These are phyloP conservation scores for Otolemur crassicaudatus DNA, from an alignment of 2,797 vertebrate species.

Conservation along the genomic window DNA sequence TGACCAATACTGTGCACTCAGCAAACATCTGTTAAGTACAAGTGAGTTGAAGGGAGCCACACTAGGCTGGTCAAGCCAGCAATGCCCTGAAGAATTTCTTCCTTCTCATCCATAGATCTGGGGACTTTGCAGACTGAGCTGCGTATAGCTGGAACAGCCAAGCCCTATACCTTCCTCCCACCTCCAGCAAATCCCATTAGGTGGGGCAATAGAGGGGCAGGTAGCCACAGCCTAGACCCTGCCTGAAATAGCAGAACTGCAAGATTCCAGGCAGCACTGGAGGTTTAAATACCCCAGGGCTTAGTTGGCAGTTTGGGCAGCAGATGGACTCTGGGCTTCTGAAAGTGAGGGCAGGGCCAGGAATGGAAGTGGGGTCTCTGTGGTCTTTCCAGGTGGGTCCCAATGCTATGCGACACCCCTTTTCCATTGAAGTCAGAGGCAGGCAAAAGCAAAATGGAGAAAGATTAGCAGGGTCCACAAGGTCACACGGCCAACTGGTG, in stretches of 20 bases:
- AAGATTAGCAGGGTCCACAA: background rate
- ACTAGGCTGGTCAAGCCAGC: background rate
- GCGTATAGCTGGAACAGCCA: background rate
- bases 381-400: background rate
- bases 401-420: background rate
- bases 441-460: background rate
- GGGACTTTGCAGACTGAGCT: background rate
- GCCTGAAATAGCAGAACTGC: background rate
- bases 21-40: background rate
- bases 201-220: too few species aligned
- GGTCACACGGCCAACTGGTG: background rate
- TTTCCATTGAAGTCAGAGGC: background rate
- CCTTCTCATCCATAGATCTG: background rate
- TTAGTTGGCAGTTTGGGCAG: background rate
- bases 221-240: background rate
- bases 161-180: accelerated
- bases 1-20: background rate
- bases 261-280: background rate
- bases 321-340: background rate
- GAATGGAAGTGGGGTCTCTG: background rate
- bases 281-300: background rate
- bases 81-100: background rate
- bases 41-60: background rate
- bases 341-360: background rate
- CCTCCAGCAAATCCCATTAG: background rate